A percentile compares a stretch with the other conserved stretches of the same genome.
Evolutionary conservation across 1,140 invertebrate species (phyloP).

Genomic region (Scaptomyza montana): DNA sequence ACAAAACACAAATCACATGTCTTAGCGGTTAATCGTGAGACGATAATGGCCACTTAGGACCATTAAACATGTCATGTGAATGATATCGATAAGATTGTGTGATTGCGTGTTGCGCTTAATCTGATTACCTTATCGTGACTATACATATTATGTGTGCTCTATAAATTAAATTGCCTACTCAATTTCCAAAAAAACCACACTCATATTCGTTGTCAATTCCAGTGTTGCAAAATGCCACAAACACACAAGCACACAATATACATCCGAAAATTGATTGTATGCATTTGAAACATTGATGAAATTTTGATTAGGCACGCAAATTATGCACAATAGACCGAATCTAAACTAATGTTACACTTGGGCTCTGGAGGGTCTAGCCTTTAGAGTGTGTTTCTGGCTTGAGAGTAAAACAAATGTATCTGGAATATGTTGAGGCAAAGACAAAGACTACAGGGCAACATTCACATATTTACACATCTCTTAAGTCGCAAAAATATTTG

Average conservation of each 20-base stretch:
- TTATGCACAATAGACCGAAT: constrained; percentile 53
- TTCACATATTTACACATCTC: constrained; percentile 56
- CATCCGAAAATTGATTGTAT: constrained; percentile 28
- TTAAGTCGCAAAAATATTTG: constrained; percentile 55
- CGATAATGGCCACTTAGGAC: constrained; percentile 36
- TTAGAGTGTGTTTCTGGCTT: not conserved
- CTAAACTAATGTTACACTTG: constrained; percentile 8
- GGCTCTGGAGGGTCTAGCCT: not conserved
- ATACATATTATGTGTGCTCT: not conserved
- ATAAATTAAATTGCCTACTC: constrained; percentile 8
- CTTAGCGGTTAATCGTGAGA: constrained; percentile 31
- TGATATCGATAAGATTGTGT: constrained; percentile 37
- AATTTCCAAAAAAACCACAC: not conserved
- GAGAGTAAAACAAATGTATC: constrained; percentile 44
- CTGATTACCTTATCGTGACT: constrained; percentile 30
- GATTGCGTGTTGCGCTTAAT: constrained; percentile 6
- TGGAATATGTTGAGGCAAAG: constrained; percentile 32
- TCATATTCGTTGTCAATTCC: too few relatives aligned
- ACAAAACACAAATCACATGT: constrained; percentile 49
- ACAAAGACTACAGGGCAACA: constrained; percentile 21
- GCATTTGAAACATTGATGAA: constrained; percentile 56
- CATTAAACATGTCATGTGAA: constrained; percentile 42
- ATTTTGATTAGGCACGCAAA: constrained; percentile 66
- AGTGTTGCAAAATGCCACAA: not conserved
- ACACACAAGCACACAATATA: not conserved